phyloP scores from a whole-genome alignment of 2,888 invertebrate species.

The Nomada hirtipes region DNA sequence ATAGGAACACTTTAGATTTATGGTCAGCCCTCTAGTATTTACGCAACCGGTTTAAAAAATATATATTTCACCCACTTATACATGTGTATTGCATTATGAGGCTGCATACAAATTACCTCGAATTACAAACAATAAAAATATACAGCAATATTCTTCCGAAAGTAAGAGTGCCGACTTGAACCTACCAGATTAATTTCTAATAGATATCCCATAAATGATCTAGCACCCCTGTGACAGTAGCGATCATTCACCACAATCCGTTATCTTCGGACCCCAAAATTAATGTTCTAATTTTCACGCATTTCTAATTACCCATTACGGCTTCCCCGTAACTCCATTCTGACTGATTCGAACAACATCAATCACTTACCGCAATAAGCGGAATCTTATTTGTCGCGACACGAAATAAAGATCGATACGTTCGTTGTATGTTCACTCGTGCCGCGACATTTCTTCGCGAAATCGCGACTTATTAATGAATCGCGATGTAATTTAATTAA shows the following conservation, averaged over 20 bases:
- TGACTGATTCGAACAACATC: background rate
- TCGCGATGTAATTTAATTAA: constrained; percentile 64
- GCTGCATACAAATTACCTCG: background rate
- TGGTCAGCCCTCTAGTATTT: background rate
- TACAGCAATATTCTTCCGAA: background rate
- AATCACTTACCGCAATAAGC: background rate
- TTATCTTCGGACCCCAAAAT: background rate
- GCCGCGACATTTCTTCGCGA: constrained; percentile 22
- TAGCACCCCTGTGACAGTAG: background rate
- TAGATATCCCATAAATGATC: too few relatives aligned
- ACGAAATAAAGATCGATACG: background rate
- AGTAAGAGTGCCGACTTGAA: background rate
- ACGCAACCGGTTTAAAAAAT: background rate
- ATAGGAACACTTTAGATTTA: background rate
- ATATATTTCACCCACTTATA: background rate
- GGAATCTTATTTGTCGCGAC: background rate
- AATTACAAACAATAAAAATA: background rate
- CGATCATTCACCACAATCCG: background rate
- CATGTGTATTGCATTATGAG: background rate
- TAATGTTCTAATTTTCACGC: background rate
- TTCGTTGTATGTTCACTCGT: background rate
- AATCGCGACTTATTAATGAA: constrained; percentile 51
- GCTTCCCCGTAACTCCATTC: background rate
- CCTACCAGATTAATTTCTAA: too few relatives aligned
- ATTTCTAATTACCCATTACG: background rate